Percentiles rank a stretch among this genome's conserved stretches.
Evolutionary conservation across 2,113 vertebrate species (phyloP).

Genomic region (Trochalopteron elliotii): DNA sequence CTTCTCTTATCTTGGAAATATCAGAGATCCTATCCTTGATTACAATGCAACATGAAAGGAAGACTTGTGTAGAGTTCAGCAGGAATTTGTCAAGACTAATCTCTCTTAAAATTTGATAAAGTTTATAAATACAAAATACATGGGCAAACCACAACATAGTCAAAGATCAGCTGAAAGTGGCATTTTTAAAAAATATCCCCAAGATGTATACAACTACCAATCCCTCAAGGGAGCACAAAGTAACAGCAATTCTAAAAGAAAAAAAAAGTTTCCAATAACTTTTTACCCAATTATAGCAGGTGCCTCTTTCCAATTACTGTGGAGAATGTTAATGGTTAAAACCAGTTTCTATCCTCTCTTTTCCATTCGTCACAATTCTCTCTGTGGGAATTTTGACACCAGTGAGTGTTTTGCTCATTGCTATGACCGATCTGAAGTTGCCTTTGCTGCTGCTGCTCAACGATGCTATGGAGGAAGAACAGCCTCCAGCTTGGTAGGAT

Average conservation of each 20-base stretch:
- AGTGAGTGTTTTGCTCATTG: slow-evolving; percentile 57
- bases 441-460: slow-evolving; percentile 45
- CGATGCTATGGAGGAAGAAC: slow-evolving; percentile 13
- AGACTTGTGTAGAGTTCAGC: not conserved
- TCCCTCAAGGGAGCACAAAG: not conserved
- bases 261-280: slow-evolving; percentile 1
- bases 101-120: not conserved
- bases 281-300: not conserved
- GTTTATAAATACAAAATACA: not conserved
- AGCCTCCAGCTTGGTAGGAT: not conserved
- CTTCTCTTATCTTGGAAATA: not conserved
- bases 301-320: slow-evolving; percentile 34
- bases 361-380: slow-evolving; percentile 56
- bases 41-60: not conserved
- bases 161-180: not conserved
- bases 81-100: not conserved
- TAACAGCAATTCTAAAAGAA: not conserved
- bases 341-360: not conserved
- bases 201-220: not conserved
- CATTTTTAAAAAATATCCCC: not conserved
- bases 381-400: slow-evolving; percentile 62
- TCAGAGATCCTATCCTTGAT: not conserved
- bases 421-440: slow-evolving; percentile 62
- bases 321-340: slow-evolving; percentile 6
- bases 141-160: not conserved